Evolutionary conservation across 2,113 vertebrate genomes (phyloP).

Genomic region (Rhabdornis inornatus): DNA sequence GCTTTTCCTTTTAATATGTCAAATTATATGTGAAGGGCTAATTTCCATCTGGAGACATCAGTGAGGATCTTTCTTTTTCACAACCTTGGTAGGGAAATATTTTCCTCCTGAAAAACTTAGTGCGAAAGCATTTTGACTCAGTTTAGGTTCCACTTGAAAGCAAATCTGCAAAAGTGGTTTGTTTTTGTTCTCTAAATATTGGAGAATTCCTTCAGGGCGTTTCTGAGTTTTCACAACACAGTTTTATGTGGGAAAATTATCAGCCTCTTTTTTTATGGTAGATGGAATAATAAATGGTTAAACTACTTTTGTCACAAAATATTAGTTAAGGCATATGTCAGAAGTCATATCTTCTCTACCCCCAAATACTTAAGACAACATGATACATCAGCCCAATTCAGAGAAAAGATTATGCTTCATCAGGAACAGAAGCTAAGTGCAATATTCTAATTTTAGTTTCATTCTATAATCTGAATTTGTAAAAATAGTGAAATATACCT

Average conservation of each 20-base stretch:
- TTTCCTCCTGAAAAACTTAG: conserved; percentile 39
- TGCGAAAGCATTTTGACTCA: neutral
- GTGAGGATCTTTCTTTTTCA: conserved; percentile 30
- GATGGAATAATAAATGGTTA: neutral
- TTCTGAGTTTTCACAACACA: neutral
- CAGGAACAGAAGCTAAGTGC: neutral
- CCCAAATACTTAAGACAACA: neutral
- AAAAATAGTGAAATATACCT: neutral
- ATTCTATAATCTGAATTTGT: neutral
- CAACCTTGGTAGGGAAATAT: conserved; percentile 34
- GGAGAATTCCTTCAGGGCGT: neutral
- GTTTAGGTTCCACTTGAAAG: neutral
- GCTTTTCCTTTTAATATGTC: conserved; percentile 57
- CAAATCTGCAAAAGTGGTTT: neutral
- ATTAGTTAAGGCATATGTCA: neutral
- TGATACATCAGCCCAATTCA: neutral
- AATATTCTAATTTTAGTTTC: neutral
- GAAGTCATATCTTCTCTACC: neutral
- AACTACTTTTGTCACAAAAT: neutral
- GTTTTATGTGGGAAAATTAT: neutral
- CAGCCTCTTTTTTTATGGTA: neutral
- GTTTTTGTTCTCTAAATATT: neutral
- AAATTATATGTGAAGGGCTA: conserved; percentile 67
- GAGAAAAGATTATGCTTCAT: neutral
- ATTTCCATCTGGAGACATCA: conserved; percentile 55